Evolutionary conservation across 2,113 vertebrate genomes (phyloP), one percentile per base, ranked within the genome.

Genomic region (Rhinogobius similis): DNA sequence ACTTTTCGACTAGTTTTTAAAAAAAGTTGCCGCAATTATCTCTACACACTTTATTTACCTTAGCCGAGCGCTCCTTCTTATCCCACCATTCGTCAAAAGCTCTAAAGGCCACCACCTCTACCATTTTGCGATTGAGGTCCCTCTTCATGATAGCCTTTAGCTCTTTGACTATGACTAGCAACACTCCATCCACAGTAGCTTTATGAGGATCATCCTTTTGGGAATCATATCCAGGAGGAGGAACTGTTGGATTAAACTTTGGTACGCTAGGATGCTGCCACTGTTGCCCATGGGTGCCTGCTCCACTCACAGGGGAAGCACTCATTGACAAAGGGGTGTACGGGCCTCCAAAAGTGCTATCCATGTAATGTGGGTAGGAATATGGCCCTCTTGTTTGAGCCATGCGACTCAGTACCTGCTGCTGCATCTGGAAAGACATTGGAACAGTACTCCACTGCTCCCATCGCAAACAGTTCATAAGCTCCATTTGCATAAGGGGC

Each of bases 381-480:
- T 95, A 98, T 0, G 93, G 89, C 23, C 95, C 93, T 62, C 98
- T 92, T 0, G 93, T 96, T 62, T 99, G 98, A 85, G 97, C 96
- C 88, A 99, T 96, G 43, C 97, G 96, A 88, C 97, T 99, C 83
- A 99, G 82, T 96, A 99, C 96, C 93, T 99, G 98, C 0, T 97
- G 98, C 85, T 99, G 97, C 98, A 99, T 99, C 90, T 99, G 98
- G 91, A 99, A 99, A 77, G 98, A 98, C 96, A 99, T 98, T 1
- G 95, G 95, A 82, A 97, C 94, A 27, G 94, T 94, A 0, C 95
- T 95, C 97, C 97, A 99, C 86, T 98, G 96, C 66, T 95, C 87
- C 89, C 89, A 89, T 4, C 81, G 93, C 77, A 98, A 41, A 74
- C 95, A 95, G 1, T 92, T 96, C 81, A 96, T 96, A 86, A 99